Evolutionary conservation across 2,888 invertebrate genomes (phyloP), one percentile per base, ranked within the genome.

Genomic region (Eutolmus rufibarbis): DNA sequence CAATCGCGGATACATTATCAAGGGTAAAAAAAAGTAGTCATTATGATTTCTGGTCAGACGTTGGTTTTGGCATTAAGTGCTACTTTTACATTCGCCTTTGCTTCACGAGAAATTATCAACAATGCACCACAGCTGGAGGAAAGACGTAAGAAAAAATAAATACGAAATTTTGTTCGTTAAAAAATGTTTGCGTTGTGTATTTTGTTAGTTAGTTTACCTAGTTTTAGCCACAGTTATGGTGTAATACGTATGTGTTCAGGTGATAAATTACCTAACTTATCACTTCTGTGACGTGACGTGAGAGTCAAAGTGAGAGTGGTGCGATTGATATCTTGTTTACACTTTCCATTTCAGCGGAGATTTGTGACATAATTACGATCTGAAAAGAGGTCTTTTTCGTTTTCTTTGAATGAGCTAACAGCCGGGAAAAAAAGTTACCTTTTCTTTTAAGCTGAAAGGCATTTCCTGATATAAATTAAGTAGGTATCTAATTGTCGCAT

Each of bases 51-150:
- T 31, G n/a, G 23, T 19, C 37, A 31, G 19, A 31, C 31, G 23
- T 56, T 81, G 81, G 8, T 31, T 51, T 81, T 40, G 34, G 81
- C 34, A n/a, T 34, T 81, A n/a, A 81, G 81, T 56, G 77, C 43
- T 34, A 28, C 85, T 85, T 86, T 87, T n/a, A 37, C 74, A 57
- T 85, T 88, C 28, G 14, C 66, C 40, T 37, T 86, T n/a, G 79
- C 85, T 16, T 81, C 91, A 16, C 90, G 92, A 9, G 91, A 92
- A 90, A 91, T 92, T 86, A 89, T 91, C 4, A 92, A 93, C 87
- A 90, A 92, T 89, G 91, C 91, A 34, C 93, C 93, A 31, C 91
- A 93, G 57, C 90, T 93, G 82, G 91, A 91, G 89, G 92, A 93
- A 90, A 92, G 92, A 91, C 94, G 94, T 94, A 92, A 93, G 93